Percentiles rank a stretch among this genome's conserved stretches.
Evolutionary conservation across 2,888 invertebrate genomes (phyloP).

Genomic region (Hirtodrosophila cameraria): DNA sequence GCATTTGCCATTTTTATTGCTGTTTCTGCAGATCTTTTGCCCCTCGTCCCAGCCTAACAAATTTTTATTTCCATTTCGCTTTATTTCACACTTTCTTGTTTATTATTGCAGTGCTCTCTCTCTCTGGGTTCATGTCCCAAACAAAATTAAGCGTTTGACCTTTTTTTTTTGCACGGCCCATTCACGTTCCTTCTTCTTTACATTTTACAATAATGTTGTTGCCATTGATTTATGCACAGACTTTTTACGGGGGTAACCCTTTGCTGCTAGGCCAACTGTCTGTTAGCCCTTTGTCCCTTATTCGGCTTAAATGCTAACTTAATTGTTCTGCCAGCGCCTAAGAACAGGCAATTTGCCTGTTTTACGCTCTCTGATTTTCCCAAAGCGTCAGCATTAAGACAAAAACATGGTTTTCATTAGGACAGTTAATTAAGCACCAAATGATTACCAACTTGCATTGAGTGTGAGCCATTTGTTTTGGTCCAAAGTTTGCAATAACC

Average conservation of each 20-base stretch:
- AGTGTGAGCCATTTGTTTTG: slow-evolving; percentile 42
- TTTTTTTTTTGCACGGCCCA: slow-evolving; percentile 54
- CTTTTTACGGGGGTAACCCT: slow-evolving; percentile 33
- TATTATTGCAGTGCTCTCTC: slow-evolving; percentile 65
- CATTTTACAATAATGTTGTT: slow-evolving; percentile 76
- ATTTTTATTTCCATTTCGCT: slow-evolving; percentile 76
- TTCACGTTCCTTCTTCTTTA: slow-evolving; percentile 17
- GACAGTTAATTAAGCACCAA: slow-evolving; percentile 73
- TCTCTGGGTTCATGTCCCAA: too few relatives aligned
- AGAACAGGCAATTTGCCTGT: slow-evolving; percentile 65
- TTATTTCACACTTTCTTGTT: slow-evolving; percentile 79
- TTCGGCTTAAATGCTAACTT: slow-evolving; percentile 71
- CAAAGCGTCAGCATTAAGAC: slow-evolving; percentile 45
- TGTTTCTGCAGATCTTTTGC: slow-evolving; percentile 64
- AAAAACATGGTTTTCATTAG: slow-evolving; percentile 62
- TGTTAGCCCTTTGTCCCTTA: slow-evolving; percentile 42
- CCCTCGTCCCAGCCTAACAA: slow-evolving; percentile 48
- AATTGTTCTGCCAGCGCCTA: slow-evolving; percentile 69
- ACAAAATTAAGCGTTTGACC: slow-evolving; percentile 74
- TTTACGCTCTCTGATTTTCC: slow-evolving; percentile 51
- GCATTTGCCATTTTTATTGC: slow-evolving; percentile 76
- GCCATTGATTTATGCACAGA: slow-evolving; percentile 76
- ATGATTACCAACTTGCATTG: slow-evolving; percentile 64
- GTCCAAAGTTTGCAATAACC: not conserved
- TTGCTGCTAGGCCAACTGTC: not conserved